Base-by-base conservation (phyloP, 2,797 vertebrate genomes). In the Enteromius argenteus region DNA sequence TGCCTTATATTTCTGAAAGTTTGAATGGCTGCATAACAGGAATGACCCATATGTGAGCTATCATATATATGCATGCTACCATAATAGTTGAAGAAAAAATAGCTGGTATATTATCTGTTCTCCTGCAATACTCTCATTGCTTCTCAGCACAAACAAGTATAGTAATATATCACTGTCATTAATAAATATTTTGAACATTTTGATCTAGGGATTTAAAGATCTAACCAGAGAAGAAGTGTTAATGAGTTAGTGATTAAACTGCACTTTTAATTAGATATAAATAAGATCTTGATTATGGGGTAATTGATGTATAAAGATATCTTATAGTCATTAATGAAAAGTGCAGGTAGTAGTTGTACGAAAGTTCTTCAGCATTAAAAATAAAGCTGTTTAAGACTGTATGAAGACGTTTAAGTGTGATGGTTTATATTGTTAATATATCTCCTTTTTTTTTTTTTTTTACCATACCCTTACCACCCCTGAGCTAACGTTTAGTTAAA, bases 401-500 rank as follows among this genome's bases (percentile, higher is more conserved):
- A 14, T 51, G 21, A 84, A 60, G 58, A 78, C 49, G 10, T 44
- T 79, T 79, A 60, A 69, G 44, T 30, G 71, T 80, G 23, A 60
- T 56, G 4, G 53, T 60, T 69, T 56, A 68, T 68, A 53, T 62
- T 69, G 4, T 76, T 53, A 64, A 72, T 17, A n/a, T 83, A 44
- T 73, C 80, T 79, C 66, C 73, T 81, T 69, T 79, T 64, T 27
- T 27, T 27, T 27, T 27, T 27, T 81, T 69, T 79, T 64, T 78
- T 76, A 75, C 37, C 73, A 32, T 30, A 64, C 35, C 72, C 66
- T 60, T 64, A 62, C 69, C 80, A 75, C 67, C 80, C 87, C 87
- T 84, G 82, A 88, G 87, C 85, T 86, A 76, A 78, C 15, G 67
- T 86, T 84, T 51, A 53, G 60, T 79, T 62, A 69, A 79, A 81